Evolutionary conservation across 2,888 invertebrate species (phyloP), one percentile per base, ranked within the genome.

Genomic region (Chaetoderma sp.): DNA sequence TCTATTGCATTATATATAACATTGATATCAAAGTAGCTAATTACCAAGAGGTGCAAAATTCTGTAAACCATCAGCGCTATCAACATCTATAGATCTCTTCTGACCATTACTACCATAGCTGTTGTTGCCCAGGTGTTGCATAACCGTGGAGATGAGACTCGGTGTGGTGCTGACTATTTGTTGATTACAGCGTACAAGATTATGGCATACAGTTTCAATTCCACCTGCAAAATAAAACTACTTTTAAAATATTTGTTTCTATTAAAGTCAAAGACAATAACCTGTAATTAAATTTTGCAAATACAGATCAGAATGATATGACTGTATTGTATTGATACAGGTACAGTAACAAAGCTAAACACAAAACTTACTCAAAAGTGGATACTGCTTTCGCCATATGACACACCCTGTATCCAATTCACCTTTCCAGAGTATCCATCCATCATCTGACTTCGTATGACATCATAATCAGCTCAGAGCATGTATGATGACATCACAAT

Each of bases 1-100:
- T n/a, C n/a, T n/a, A n/a, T n/a, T n/a, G n/a, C n/a, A n/a, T n/a
- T n/a, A n/a, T n/a, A n/a, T n/a, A n/a, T n/a, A n/a, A n/a, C n/a
- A n/a, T n/a, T n/a, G n/a, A n/a, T n/a, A n/a, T n/a, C 13, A 36
- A 36, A 10, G 13, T 13, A 36, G 13, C 39, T 8, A n/a, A 70
- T 65, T 68, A 90, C 94, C 95, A 36, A 94, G 90, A 0, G 96
- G 96, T 2, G 96, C 96, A 83, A 96, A 95, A 86, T 96, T 96
- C 55, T 94, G 90, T 21, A 95, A 88, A 2, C 93, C 93, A 77
- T 93, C 92, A n/a, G 79, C 73, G 42, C 77, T 89, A 77, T 94
- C 94, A 28, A 90, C 61, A 50, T 83, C 81, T 55, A 69, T 72
- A 36, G 67, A 25, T n/a, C 30, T 45, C 13, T 30, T 13, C 27